phyloP scores from a whole-genome alignment of 2,797 vertebrate genomes.

The Petrocephalus schoutedeni region DNA sequence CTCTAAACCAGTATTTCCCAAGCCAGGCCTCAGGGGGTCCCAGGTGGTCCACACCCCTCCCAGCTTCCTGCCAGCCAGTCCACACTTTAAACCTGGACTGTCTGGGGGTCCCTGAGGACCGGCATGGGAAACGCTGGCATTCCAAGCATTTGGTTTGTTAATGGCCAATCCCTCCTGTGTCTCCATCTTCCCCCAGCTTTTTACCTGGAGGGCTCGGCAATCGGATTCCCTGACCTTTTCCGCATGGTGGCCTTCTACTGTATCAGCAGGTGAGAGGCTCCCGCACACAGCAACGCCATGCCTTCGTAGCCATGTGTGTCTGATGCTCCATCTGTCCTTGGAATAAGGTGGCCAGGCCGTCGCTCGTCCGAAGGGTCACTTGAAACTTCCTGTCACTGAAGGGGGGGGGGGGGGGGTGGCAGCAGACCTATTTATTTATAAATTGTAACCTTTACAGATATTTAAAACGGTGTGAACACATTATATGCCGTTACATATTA shows the following conservation, averaged over 20 bases:
- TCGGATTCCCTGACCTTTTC: constrained; percentile 90
- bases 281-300: background rate
- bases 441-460: background rate
- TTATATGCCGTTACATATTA: background rate
- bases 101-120: background rate
- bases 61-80: background rate
- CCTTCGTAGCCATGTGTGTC: background rate
- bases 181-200: constrained; percentile 62
- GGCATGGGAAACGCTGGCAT: background rate
- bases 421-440: background rate
- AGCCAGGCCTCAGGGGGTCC: background rate
- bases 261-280: constrained; percentile 83
- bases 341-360: background rate
- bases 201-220: constrained; percentile 84
- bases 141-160: background rate
- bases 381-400: background rate
- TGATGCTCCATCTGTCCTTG: background rate
- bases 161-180: background rate
- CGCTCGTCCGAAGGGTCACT: background rate
- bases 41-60: background rate
- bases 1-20: background rate
- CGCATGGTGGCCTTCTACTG: constrained; percentile 91
- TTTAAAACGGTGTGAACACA: background rate
- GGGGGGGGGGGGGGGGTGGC: background rate
- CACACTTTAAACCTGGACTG: background rate